Evolutionary conservation across 2,797 vertebrate genomes (phyloP), one percentile per base, ranked within the genome.

Genomic region (Tokudaia tokunoshimensis): DNA sequence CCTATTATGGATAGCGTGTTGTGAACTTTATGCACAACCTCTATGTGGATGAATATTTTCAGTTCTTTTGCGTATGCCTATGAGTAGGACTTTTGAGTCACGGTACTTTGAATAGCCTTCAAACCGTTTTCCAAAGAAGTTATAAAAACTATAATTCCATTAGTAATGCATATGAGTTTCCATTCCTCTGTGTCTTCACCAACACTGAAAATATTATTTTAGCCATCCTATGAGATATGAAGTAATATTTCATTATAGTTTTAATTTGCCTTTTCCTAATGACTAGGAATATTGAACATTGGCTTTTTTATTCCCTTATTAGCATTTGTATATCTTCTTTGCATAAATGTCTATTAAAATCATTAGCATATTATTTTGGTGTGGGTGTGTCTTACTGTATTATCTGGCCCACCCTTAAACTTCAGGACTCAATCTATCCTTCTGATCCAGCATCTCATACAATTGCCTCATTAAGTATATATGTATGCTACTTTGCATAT

Each of bases 261-360:
- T 92, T 82, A 89, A 61, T 94, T 80, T 91, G 17, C 47, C 84
- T 91, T 96, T 97, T 55, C 52, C 50, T 95, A 91, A 63, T 92
- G n/a, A 70, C 34, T 47, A 75, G 0, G 72, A 15, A 80, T 91
- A n/a, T 91, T 82, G 37, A 94, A 1, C 67, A 81, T 85, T 65
- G 83, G 17, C 2, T 47, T 92, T 93, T 94, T 80, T 74, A 14
- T 90, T 31, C 78, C 17, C 37, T 89, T 85, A 34, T 93, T 96
- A 29, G 29, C 80, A 90, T 83, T 67, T 95, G 44, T 82, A 7
- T 94, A 15, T 80, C 41, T 79, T 92, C n/a, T 92, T 90, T 96
- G n/a, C 47, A 90, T 41, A 70, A 93, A 81, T 94, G 55, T 88
- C 59, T 80, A 44, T 74, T 89, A 55, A 92, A 72, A 93, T 90